Evolutionary conservation across 2,888 invertebrate genomes (phyloP).

Genomic region (Cheilosia grossa): DNA sequence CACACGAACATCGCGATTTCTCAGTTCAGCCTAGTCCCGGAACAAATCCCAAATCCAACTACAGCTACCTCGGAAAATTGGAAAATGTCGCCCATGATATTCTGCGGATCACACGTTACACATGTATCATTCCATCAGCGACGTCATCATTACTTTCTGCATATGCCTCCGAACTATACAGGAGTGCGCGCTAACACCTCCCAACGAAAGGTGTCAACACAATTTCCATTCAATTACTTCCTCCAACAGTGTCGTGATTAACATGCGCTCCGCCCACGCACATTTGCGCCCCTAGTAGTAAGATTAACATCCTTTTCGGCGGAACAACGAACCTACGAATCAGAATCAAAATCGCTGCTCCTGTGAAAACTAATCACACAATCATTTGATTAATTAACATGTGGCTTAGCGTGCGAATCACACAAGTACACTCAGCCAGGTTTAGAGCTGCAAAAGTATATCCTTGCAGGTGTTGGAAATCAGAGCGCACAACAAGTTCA

Average conservation of each 20-base stretch:
- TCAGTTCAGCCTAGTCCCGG: not conserved
- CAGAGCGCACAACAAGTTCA: constrained; percentile 26
- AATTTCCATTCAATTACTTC: constrained; percentile 74
- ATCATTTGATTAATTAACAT: constrained; percentile 74
- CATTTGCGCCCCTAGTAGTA: constrained; percentile 19
- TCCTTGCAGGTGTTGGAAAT: constrained; percentile 33
- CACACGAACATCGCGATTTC: not conserved
- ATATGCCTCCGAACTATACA: no score
- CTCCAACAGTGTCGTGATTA: constrained; percentile 55
- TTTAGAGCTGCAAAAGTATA: not conserved
- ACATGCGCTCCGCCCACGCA: constrained; percentile 17
- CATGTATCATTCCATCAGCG: constrained; percentile 56
- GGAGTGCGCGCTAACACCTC: constrained; percentile 7
- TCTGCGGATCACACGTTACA: constrained; percentile 53
- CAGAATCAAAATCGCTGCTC: constrained; percentile 10
- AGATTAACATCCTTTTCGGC: constrained; percentile 61
- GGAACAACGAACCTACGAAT: constrained; percentile 8
- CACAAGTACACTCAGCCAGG: not conserved
- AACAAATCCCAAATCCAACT: not conserved
- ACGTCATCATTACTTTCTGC: constrained; percentile 33
- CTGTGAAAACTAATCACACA: constrained; percentile 70
- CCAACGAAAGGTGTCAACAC: constrained; percentile 66
- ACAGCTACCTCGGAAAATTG: constrained; percentile 49
- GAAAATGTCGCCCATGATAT: constrained; percentile 59
- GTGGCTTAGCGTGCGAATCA: constrained; percentile 47